These are phyloP conservation scores for Pachypsylla venusta DNA, from an alignment of 1,140 invertebrate genomes.

Conservation along the genomic window DNA sequence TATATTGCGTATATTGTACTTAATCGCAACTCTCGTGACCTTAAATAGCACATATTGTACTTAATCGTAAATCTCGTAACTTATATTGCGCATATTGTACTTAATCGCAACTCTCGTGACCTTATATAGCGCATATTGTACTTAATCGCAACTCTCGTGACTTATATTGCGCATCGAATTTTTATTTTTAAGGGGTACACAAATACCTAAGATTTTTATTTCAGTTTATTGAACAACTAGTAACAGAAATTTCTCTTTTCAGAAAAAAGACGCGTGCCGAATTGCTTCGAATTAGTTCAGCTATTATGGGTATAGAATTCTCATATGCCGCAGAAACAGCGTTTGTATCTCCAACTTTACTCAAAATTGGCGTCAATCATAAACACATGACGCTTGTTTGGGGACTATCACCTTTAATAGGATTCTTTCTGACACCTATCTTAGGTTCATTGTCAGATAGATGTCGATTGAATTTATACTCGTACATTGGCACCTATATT, in stretches of 20 bases:
- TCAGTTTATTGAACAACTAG: not conserved
- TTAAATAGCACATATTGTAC: no score
- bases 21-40: no score
- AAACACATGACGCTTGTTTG: constrained; percentile 89
- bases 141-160: no score
- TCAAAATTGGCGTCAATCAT: constrained; percentile 82
- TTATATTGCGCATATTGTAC: no score
- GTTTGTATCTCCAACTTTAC: constrained; percentile 85
- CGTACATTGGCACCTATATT: constrained; percentile 80
- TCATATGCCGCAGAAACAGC: constrained; percentile 94
- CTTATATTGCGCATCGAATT: no score
- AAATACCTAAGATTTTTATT: not conserved
- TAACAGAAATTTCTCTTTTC: constrained; percentile 19
- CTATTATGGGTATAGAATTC: constrained; percentile 94
- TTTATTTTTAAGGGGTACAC: no score
- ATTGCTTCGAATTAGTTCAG: constrained; percentile 72
- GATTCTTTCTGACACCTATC: constrained; percentile 85
- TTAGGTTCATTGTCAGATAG: constrained; percentile 83
- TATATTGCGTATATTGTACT: no score
- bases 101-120: no score
- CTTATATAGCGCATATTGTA: no score
- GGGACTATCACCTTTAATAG: constrained; percentile 80
- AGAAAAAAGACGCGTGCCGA: constrained; percentile 69
- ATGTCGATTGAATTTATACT: constrained; percentile 55
- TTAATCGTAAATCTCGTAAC: no score